Evolutionary conservation across 2,113 vertebrate species (phyloP).

Genomic region (Upupa epops): DNA sequence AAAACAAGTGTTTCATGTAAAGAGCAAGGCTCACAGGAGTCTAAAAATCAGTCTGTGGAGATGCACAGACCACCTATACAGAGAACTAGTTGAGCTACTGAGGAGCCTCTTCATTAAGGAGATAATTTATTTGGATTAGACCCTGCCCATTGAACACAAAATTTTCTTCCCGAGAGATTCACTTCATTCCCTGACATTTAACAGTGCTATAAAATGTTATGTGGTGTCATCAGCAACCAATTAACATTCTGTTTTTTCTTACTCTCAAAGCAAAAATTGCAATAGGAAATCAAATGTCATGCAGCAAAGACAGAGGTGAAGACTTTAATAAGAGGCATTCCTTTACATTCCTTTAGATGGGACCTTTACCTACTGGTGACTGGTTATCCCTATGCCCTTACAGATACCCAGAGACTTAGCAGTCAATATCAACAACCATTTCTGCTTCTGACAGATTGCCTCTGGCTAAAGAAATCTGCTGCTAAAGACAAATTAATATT

Average conservation of each 20-base stretch:
- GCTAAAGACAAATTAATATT: background rate
- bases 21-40: background rate
- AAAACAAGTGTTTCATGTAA: background rate
- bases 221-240: conserved; percentile 8
- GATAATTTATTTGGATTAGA: conserved; percentile 43
- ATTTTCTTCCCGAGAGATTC: conserved; percentile 31
- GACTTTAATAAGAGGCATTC: background rate
- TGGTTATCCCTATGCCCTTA: background rate
- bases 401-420: background rate
- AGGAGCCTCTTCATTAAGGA: conserved; percentile 38
- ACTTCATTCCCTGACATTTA: conserved; percentile 49
- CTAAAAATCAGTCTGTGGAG: conserved; percentile 16
- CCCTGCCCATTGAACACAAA: background rate
- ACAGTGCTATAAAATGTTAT: conserved; percentile 47
- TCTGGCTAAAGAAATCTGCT: background rate
- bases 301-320: background rate
- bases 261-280: background rate
- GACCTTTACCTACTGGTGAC: background rate
- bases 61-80: background rate
- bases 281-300: conserved; percentile 20
- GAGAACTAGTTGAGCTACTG: background rate
- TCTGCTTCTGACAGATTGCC: background rate
- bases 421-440: background rate
- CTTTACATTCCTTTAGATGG: background rate
- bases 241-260: conserved; percentile 39